Evolutionary conservation across 2,797 vertebrate species (phyloP), one percentile per base, ranked within the genome.

Genomic region (Pangasius larnaudii): DNA sequence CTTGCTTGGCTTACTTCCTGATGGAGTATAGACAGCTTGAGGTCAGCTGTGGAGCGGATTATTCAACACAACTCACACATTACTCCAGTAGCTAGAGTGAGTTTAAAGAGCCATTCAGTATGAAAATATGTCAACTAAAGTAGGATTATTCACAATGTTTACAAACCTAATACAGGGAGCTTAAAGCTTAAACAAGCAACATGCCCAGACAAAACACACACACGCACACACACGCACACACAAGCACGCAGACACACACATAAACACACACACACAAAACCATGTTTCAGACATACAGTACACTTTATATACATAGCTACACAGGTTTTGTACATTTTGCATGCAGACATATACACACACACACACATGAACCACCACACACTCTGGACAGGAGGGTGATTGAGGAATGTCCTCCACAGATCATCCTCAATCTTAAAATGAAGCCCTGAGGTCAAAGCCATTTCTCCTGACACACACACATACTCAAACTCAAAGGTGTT

Each of bases 121-220:
- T 42, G 30, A 85, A 84, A 77, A 91, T 92, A 86, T 93, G 91
- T 90, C 91, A 92, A 93, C 94, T 95, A 93, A 92, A 90, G 91
- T 91, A 94, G 94, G 94, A 95, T 95, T 95, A 95, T 90, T 91
- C 92, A 92, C 93, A 93, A 93, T 93, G 95, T 94, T 95, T 94
- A 94, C 93, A 93, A 94, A 93, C 93, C 91, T 94, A 94, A 94
- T 94, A 93, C 91, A 88, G 89, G 95, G 95, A 95, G 96, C 95
- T 95, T 88, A 88, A 81, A 92, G 93, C 91, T 96, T 94, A 94
- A 92, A 93, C 92, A 94, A 92, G 91, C 90, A 94, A 93, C 93
- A 94, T 93, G 93, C 94, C 93, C 93, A 91, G 87, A 86, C 87
- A 90, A 46, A 69, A 88, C 71, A 71, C 59, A 84, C 18, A 80